Conservation (phyloP, 2,113 vertebrate species). For the Ophthalmolycus amberensis region DNA sequence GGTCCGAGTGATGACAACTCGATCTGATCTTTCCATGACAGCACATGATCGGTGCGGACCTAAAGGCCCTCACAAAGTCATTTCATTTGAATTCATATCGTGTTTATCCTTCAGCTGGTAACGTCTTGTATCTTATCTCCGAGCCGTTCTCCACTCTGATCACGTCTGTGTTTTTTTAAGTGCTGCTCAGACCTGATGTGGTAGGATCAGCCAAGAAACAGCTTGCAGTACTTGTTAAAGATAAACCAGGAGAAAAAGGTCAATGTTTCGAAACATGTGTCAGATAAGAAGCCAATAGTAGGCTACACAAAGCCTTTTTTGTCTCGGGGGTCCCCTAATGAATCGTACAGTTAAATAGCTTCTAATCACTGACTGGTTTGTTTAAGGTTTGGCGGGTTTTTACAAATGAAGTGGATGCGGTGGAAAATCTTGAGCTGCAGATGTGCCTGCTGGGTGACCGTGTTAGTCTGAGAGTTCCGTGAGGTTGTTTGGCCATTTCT, state of each 20-base stretch:
- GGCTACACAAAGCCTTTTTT: background rate
- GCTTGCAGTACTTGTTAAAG: background rate
- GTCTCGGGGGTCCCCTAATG: background rate
- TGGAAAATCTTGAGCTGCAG: background rate
- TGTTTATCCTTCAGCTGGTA: background rate
- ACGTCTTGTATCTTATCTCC: background rate
- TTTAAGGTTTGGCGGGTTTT: background rate
- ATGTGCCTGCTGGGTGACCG: no score
- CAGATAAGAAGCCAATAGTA: constrained; percentile 7
- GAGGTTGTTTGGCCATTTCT: no score
- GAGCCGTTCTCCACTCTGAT: no score
- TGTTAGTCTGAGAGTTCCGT: no score
- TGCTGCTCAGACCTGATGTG: background rate
- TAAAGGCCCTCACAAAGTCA: background rate
- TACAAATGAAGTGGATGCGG: background rate
- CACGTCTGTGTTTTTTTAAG: background rate
- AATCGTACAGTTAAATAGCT: background rate
- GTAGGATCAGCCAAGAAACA: background rate
- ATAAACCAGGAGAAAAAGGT: constrained; percentile 6
- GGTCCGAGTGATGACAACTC: background rate
- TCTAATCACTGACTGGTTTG: background rate
- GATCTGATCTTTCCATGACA: background rate
- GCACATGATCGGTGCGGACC: constrained; percentile 12
- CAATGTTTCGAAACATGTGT: background rate
- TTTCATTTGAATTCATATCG: background rate